These are phyloP conservation scores for Galbula dea DNA, from an alignment of 2,113 vertebrate genomes.

Conservation along the genomic window DNA sequence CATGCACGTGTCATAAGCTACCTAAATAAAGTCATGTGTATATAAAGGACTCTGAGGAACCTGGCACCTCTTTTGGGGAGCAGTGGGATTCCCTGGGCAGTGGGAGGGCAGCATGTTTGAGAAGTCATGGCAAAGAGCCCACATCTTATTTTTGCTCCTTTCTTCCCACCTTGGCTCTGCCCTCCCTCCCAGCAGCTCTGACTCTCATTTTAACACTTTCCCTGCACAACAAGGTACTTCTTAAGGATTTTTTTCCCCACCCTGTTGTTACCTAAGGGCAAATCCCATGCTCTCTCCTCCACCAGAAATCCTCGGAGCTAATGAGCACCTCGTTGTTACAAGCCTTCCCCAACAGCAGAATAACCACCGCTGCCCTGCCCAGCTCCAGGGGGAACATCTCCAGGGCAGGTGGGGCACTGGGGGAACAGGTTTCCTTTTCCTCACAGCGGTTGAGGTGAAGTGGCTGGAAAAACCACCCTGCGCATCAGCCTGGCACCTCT, in stretches of 20 bases:
- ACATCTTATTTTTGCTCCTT: not conserved
- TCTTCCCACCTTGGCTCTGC: not conserved
- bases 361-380: not conserved
- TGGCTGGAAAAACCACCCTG: not conserved
- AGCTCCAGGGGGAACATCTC: not conserved
- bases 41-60: not conserved
- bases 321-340: not conserved
- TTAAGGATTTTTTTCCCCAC: not conserved
- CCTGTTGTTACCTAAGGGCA: not conserved
- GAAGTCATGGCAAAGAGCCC: not conserved
- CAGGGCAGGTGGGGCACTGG: accelerated
- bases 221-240: not conserved
- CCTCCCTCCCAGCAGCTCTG: not conserved
- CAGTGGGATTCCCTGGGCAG: not conserved
- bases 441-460: not conserved
- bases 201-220: not conserved
- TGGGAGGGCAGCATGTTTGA: accelerated
- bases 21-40: conserved; percentile 53
- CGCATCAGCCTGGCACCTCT: not conserved
- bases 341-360: not conserved
- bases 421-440: conserved; percentile 5
- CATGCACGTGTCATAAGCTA: not conserved
- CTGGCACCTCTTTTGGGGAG: not conserved
- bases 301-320: not conserved
- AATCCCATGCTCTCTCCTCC: conserved; percentile 25